Percentiles rank a stretch among this genome's conserved stretches.
phyloP scores from a whole-genome alignment of 2,797 vertebrate species.

The Cetoscarus ocellatus region DNA sequence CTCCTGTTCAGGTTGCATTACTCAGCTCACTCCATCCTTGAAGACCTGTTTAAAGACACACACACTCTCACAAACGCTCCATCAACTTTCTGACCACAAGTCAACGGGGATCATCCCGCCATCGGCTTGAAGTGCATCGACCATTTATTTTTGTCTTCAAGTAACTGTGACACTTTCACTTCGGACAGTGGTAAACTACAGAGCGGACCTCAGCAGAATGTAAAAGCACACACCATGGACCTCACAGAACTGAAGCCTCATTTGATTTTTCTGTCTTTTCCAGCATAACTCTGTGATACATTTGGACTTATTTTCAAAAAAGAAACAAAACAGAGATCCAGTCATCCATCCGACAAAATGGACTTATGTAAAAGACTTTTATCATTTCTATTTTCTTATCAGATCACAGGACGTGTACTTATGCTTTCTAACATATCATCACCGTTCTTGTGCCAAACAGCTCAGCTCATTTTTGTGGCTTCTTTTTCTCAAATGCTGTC shows the following conservation, averaged over 20 bases:
- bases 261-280: constrained; percentile 28
- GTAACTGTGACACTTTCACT: constrained; percentile 29
- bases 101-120: constrained; percentile 9
- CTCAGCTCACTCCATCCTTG: neutral
- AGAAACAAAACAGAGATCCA: neutral
- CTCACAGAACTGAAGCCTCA: constrained; percentile 17
- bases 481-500: constrained; percentile 17
- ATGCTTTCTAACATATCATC: constrained; percentile 53
- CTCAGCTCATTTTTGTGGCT: constrained; percentile 36
- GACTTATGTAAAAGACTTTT: constrained; percentile 41
- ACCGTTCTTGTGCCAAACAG: constrained; percentile 73
- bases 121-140: constrained; percentile 58
- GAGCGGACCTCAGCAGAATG: constrained; percentile 42
- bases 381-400: constrained; percentile 76
- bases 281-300: constrained; percentile 14
- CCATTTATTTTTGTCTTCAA: constrained; percentile 12
- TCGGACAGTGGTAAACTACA: constrained; percentile 36
- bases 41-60: constrained; percentile 5
- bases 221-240: constrained; percentile 43
- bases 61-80: constrained; percentile 12
- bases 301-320: constrained; percentile 11
- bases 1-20: constrained; percentile 8
- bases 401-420: constrained; percentile 26
- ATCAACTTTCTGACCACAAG: constrained; percentile 29
- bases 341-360: constrained; percentile 24